phyloP scores from a whole-genome alignment of 1,140 invertebrate genomes.

The Phymastichus coffea region DNA sequence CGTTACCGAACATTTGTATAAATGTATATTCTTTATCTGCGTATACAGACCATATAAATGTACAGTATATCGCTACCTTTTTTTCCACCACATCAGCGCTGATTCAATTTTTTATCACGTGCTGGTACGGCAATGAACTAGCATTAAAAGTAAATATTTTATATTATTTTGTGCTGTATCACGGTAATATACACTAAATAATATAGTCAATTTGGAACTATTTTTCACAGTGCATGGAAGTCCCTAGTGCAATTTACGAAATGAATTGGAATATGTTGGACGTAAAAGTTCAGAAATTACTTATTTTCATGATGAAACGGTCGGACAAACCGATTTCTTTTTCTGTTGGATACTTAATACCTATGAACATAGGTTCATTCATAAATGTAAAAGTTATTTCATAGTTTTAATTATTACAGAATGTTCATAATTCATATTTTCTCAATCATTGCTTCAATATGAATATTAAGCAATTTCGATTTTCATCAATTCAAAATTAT shows the following conservation, averaged over 20 bases:
- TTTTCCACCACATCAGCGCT: neutral
- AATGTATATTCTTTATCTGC: constrained; percentile 4
- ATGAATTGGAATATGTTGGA: neutral
- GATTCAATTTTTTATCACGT: constrained; percentile 4
- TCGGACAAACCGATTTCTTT: neutral
- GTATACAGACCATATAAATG: neutral
- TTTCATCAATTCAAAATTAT: too few relatives aligned
- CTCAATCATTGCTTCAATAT: too few relatives aligned
- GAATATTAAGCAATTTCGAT: too few relatives aligned
- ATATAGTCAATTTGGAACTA: neutral
- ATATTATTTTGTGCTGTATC: too few relatives aligned
- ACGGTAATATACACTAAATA: neutral
- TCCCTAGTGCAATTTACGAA: neutral
- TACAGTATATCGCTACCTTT: neutral
- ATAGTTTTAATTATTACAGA: too few relatives aligned
- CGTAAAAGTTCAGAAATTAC: neutral
- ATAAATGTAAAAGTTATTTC: constrained; percentile 5
- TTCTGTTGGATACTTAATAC: neutral
- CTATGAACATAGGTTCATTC: constrained; percentile 5
- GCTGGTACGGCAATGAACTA: neutral
- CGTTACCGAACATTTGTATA: constrained; percentile 6
- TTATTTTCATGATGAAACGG: neutral
- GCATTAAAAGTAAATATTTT: neutral
- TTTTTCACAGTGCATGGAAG: constrained; percentile 5
- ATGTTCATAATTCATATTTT: too few relatives aligned